Conservation (phyloP, 2,113 vertebrate genomes). For the Hippocampus comes region DNA sequence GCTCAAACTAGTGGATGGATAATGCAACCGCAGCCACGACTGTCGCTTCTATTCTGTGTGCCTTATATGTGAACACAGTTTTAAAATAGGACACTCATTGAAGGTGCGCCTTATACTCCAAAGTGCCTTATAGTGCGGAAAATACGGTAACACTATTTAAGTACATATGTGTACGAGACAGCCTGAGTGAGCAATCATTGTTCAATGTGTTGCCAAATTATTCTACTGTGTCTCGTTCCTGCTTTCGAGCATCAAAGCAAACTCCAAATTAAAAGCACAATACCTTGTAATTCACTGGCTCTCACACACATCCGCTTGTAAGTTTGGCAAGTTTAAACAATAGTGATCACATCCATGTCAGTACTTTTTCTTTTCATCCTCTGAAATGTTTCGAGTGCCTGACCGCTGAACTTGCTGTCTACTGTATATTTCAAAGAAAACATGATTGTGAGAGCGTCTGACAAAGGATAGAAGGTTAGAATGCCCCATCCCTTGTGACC, state of each 20-base stretch:
- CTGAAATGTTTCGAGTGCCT: background rate
- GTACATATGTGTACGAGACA: background rate
- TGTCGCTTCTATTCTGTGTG: no score
- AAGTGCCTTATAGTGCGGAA: no score
- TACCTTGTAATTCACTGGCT: background rate
- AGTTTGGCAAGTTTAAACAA: background rate
- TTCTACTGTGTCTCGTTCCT: background rate
- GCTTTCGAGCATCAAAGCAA: background rate
- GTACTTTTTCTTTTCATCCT: background rate
- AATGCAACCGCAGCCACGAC: no score
- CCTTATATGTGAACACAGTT: no score
- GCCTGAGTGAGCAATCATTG: background rate
- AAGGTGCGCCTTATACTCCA: no score
- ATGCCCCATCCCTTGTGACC: background rate
- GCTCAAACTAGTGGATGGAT: no score
- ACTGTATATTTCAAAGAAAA: background rate
- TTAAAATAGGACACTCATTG: no score
- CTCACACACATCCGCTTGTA: background rate
- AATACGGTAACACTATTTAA: background rate
- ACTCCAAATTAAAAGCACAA: background rate
- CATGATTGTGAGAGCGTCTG: background rate
- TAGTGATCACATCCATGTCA: background rate
- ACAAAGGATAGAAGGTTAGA: background rate
- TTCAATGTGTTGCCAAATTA: background rate
- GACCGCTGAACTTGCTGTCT: background rate